Base-by-base conservation (phyloP, 2,113 vertebrate genomes). In the Ochotona princeps region DNA sequence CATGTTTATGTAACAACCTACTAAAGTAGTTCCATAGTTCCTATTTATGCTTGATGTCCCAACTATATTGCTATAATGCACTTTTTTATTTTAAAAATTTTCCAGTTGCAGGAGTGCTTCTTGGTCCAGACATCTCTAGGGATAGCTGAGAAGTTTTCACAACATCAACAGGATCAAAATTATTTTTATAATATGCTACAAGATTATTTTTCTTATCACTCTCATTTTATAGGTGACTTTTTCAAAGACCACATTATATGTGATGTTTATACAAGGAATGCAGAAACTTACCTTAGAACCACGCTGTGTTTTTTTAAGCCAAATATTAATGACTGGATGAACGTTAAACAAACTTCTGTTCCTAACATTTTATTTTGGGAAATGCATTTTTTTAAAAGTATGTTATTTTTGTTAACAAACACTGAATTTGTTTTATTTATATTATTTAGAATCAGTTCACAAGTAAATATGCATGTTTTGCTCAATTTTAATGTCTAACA, bases 211-310 rank as follows among this genome's bases (percentile, higher is more conserved):
- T 90, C 25, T 32, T 49, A 75, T 47, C 5, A n/a, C 17, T 94
- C 35, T 91, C 28, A 81, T 80, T 95, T 94, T 92, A 17, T 25
- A 65, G 74, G 30, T 78, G 38, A 90, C 2, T 61, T 89, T 94
- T 91, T 18, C 35, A 61, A 57, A 90, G 61, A 13, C 54, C 72
- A 30, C 5, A 0, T 57, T 7, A 80, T 54, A 7, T 92, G 38
- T 91, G 30, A 92, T 91, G 38, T 79, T 83, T 25, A 80, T n/a
- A 26, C 66, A 35, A 92, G 21, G 51, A 88, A 73, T 28, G 14
- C 3, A 83, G 63, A 79, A 74, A 23, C 13, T 47, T 35, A 83
- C 76, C 51, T 73, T 26, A 93, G 54, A 94, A 94, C 70, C 25
- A 65, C 72, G 54, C 72, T 93, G 54, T 69, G 70, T 83, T 89